Conservation (phyloP, 2,888 invertebrate species). For the Oegoconia quadripuncta region DNA sequence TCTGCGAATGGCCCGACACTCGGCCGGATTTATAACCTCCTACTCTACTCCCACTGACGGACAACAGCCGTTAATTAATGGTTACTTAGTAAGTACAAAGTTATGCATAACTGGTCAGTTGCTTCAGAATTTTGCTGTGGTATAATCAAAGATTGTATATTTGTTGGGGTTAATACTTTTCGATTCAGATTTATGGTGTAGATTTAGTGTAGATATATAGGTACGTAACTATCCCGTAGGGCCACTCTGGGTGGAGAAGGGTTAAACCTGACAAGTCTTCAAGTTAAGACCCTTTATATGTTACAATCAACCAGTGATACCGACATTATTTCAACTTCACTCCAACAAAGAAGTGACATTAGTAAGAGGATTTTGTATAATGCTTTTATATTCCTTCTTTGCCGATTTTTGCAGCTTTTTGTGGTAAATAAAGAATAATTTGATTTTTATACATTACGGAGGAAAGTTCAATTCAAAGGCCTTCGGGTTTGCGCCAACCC, state of each 20-base stretch:
- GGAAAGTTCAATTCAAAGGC: no score
- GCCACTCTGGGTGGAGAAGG: slow-evolving; percentile 48
- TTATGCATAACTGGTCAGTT: no score
- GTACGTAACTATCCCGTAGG: slow-evolving; percentile 46
- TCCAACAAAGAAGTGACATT: slow-evolving; percentile 10
- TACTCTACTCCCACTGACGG: slow-evolving; percentile 1
- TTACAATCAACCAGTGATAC: slow-evolving; percentile 43
- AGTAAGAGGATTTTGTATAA: slow-evolving; percentile 1
- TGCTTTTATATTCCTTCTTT: not conserved
- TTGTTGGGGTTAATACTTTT: not conserved
- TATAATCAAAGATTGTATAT: no score
- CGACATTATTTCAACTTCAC: slow-evolving; percentile 12
- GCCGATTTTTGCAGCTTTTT: not conserved
- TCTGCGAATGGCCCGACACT: no score
- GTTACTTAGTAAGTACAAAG: slow-evolving; percentile 4
- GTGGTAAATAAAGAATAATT: no score
- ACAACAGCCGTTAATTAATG: slow-evolving; percentile 8
- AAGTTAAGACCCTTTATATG: slow-evolving; percentile 38
- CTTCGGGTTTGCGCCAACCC: no score
- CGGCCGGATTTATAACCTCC: slow-evolving; percentile 9
- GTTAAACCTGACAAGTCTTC: slow-evolving; percentile 41
- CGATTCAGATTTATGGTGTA: slow-evolving; percentile 18
- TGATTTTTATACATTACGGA: no score
- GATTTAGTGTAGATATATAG: slow-evolving; percentile 20
- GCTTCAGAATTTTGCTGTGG: no score